phyloP scores from a whole-genome alignment of 2,888 invertebrate genomes.

The Andrena chrysosceles region DNA sequence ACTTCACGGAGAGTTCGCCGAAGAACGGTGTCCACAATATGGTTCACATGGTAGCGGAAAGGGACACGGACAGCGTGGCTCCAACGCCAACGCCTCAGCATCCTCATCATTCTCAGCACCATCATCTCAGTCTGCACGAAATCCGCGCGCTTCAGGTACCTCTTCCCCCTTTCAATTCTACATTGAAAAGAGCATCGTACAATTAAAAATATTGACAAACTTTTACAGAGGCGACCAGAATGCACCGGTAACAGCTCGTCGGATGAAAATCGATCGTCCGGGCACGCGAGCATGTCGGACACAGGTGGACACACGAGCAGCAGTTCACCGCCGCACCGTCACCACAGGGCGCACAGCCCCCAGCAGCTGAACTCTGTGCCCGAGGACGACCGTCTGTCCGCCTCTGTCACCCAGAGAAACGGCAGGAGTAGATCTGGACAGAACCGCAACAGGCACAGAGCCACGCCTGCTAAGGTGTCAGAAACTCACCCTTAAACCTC shows the following conservation, averaged over 20 bases:
- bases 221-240: constrained; percentile 86
- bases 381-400: constrained; percentile 88
- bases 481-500: not conserved
- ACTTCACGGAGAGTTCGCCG: constrained; percentile 74
- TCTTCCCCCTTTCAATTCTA: not conserved
- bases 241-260: constrained; percentile 93
- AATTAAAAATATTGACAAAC: not conserved
- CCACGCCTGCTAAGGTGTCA: constrained; percentile 88
- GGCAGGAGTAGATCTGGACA: constrained; percentile 88
- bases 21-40: constrained; percentile 80
- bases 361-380: constrained; percentile 86
- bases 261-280: constrained; percentile 96
- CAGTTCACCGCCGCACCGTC: constrained; percentile 87
- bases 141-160: constrained; percentile 87
- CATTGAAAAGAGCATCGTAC: constrained; percentile 17
- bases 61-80: constrained; percentile 86
- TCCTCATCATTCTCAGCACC: constrained; percentile 86
- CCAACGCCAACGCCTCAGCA: constrained; percentile 82
- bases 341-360: constrained; percentile 86
- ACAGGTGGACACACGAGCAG: constrained; percentile 89
- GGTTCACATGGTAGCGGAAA: constrained; percentile 86
- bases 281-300: constrained; percentile 97
- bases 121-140: constrained; percentile 88
- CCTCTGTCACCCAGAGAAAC: constrained; percentile 89
- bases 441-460: constrained; percentile 88